These are phyloP conservation scores for Pogonus chalceus DNA, from an alignment of 1,140 invertebrate genomes.

Conservation along the genomic window DNA sequence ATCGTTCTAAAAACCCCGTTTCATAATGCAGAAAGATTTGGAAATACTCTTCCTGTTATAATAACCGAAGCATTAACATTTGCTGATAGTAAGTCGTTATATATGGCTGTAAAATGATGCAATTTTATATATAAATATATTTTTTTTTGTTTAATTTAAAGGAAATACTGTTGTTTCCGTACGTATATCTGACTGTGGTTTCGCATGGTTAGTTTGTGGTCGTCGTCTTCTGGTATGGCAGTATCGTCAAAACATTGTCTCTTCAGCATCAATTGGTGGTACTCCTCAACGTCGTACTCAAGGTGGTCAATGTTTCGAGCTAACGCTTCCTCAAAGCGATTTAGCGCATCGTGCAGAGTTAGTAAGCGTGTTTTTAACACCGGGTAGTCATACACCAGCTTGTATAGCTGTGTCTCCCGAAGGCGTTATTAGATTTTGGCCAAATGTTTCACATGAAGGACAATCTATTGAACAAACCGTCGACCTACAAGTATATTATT, in stretches of 20 bases:
- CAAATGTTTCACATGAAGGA: slow-evolving; percentile 77
- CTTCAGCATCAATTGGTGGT: slow-evolving; percentile 23
- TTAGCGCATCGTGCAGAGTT: slow-evolving; percentile 84
- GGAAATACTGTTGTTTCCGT: slow-evolving; percentile 45
- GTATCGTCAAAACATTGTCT: slow-evolving; percentile 46
- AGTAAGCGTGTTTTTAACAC: slow-evolving; percentile 61
- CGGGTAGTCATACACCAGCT: slow-evolving; percentile 49
- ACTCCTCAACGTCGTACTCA: slow-evolving; percentile 35
- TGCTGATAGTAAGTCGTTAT: slow-evolving; percentile 52
- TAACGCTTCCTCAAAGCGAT: slow-evolving; percentile 83
- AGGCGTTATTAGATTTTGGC: slow-evolving; percentile 73
- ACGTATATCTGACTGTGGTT: slow-evolving; percentile 41
- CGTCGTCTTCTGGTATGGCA: slow-evolving; percentile 81
- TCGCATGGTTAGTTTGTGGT: slow-evolving; percentile 75
- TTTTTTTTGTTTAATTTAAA: slow-evolving; percentile 30
- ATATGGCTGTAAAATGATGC: not conserved
- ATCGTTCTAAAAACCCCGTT: slow-evolving; percentile 56
- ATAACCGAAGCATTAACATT: slow-evolving; percentile 82
- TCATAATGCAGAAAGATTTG: slow-evolving; percentile 64
- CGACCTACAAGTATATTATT: too few relatives aligned
- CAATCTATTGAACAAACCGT: slow-evolving; percentile 74
- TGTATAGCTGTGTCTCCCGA: slow-evolving; percentile 90
- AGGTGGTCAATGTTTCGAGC: slow-evolving; percentile 60
- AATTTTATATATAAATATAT: not conserved
- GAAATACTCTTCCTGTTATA: slow-evolving; percentile 67